Base-by-base conservation (phyloP, 2,113 vertebrate species). In the Psittacula cyanocephala region DNA sequence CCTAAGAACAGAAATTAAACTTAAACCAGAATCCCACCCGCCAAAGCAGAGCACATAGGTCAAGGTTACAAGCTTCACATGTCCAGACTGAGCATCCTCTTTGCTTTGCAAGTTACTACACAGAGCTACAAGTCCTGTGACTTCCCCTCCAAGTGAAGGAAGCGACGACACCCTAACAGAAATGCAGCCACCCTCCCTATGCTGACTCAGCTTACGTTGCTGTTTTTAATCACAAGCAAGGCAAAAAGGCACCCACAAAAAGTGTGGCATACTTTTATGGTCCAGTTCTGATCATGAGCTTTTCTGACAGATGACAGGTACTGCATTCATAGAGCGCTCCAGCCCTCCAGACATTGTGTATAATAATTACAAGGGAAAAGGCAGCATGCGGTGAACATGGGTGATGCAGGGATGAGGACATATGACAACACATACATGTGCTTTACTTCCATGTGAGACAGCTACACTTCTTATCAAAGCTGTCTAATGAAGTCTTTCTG, bases 1-100 rank as follows among this genome's bases (percentile, higher is more conserved):
- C 99, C 99, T 99, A 64, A 44, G 88, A 96, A 55, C 31, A 93
- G 82, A 96, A 79, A 65, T 8, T 5, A 67, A 79, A 79, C 13
- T 72, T 28, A 11, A 75, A 80, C n/a, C 47, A 68, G 35, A 64
- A 78, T 37, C 17, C 47, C 41, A 47, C 41, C 37, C 65, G 33
- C 16, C 23, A 31, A 59, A 60, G 63, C 49, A 63, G 44, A 70
- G 49, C 53, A 62, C 20, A 8, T 0, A 70, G 29, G 47, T 14
- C 69, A 68, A 60, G 7, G 63, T 47, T 20, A 78, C 46, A 35
- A 86, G 74, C 55, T 47, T 62, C 35, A 1, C 14, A 0, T 0
- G 4, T 49, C 41, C 79, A 82, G 44, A 22, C 13, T 7, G 46
- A 89, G 67, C 63, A 80, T 19, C 37, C 37, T 41, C 82, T 69